Conservation (phyloP, 1,140 invertebrate genomes). For the Solen grandis region DNA sequence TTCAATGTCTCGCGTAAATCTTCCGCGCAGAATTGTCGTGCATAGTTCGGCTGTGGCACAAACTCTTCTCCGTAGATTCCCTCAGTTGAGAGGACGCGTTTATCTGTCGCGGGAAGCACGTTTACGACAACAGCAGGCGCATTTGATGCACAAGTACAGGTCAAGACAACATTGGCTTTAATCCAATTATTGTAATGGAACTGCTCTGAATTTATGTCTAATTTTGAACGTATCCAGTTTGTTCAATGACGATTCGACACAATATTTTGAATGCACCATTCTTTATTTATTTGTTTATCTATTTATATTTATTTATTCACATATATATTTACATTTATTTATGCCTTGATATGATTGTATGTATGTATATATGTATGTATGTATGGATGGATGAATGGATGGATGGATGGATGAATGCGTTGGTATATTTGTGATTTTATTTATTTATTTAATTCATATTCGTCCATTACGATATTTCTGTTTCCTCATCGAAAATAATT, state of each 20-base stretch:
- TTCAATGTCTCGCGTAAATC: no score
- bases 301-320: not conserved
- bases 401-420: no score
- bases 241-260: not conserved
- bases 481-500: no score
- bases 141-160: conserved; percentile 27
- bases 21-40: conserved; percentile 26
- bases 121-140: not conserved
- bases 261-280: not conserved
- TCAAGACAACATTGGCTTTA: not conserved
- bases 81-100: conserved; percentile 21
- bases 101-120: conserved; percentile 28
- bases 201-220: not conserved
- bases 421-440: no score
- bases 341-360: not conserved
- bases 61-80: conserved; percentile 19
- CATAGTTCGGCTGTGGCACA: conserved; percentile 7
- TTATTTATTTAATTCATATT: no score
- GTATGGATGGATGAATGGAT: no score
- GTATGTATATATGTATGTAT: not conserved
- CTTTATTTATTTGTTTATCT: not conserved
- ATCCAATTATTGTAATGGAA: not conserved
- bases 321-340: not conserved
- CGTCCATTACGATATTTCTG: no score
- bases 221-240: not conserved